Evolutionary conservation across 2,113 vertebrate genomes (phyloP).

Genomic region (Crotophaga sulcirostris): DNA sequence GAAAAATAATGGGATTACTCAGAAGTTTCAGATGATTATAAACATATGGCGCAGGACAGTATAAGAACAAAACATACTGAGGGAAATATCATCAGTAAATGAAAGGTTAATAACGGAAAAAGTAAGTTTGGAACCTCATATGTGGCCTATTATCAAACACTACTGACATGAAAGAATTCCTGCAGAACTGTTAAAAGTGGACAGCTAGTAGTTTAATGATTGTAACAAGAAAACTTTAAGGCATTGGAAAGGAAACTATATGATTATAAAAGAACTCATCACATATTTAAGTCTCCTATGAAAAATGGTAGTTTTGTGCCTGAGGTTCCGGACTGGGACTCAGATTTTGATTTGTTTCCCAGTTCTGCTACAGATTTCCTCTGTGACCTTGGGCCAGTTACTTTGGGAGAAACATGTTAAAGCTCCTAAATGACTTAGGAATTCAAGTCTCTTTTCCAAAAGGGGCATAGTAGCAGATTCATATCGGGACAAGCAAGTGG

Average conservation of each 20-base stretch:
- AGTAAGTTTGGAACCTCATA: conserved; percentile 24
- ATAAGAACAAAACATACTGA: conserved; percentile 27
- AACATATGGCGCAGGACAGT: conserved; percentile 60
- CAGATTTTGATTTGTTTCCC: conserved; percentile 62
- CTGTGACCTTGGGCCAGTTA: conserved; percentile 23
- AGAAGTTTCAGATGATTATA: conserved; percentile 66
- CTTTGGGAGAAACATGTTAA: conserved; percentile 30
- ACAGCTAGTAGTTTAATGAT: conserved; percentile 46
- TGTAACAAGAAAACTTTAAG: conserved; percentile 12
- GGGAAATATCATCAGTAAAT: conserved; percentile 43
- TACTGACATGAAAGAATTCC: conserved; percentile 62
- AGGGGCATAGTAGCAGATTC: not conserved
- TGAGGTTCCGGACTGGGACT: conserved; percentile 40
- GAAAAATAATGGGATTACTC: conserved; percentile 55
- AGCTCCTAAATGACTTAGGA: conserved; percentile 20
- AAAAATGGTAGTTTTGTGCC: conserved; percentile 46
- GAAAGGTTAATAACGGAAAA: conserved; percentile 49
- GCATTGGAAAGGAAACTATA: conserved; percentile 38
- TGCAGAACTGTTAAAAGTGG: conserved; percentile 44
- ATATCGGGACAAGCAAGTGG: not conserved
- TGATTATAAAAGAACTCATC: conserved; percentile 61
- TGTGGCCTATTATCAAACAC: conserved; percentile 53
- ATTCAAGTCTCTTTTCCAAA: not conserved
- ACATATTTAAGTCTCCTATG: conserved; percentile 20
- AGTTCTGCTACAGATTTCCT: conserved; percentile 60